Evolutionary conservation across 2,113 vertebrate genomes (phyloP), one percentile per base, ranked within the genome.

Genomic region (Corapipo altera): DNA sequence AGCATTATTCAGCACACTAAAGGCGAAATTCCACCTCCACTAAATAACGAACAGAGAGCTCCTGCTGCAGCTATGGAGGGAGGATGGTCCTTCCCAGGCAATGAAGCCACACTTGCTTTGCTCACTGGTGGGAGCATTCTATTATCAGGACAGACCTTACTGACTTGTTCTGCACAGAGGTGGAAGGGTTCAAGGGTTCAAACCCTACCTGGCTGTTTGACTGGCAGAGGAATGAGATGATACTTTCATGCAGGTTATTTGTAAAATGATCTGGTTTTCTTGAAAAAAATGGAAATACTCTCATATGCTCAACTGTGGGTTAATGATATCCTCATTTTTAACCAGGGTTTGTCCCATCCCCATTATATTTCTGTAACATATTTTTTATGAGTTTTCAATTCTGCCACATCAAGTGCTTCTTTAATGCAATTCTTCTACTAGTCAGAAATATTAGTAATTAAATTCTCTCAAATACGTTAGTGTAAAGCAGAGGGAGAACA

Each of bases 361-460:
- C 65, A 75, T 64, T 95, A 41, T 83, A 78, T 95, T 94, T 91
- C 70, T 90, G 48, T 62, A 96, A 91, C 62, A 49, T 89, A n/a
- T 93, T 78, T 97, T 94, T 15, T 76, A 76, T 75, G 87, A 82
- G 44, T 72, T 93, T 81, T 87, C 74, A 86, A 28, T 71, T 41
- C 76, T 83, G 66, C 76, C 91, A 86, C 76, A 94, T 96, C 85
- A 97, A 91, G 64, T 95, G 43, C 67, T 96, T 91, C 87, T 97
- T 91, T 96, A 97, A 96, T 96, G 91, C 93, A 96, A 97, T 97
- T 98, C 89, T 96, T 95, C 96, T 93, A 96, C 94, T 96, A 97
- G 94, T 97, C 93, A 97, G 93, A 98, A 98, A 97, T 98, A 97
- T 96, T 97, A 97, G 97, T 97, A 97, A 98, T 98, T 98, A 98